phyloP scores from a whole-genome alignment of 2,888 invertebrate genomes.

The Melieria crassipennis region DNA sequence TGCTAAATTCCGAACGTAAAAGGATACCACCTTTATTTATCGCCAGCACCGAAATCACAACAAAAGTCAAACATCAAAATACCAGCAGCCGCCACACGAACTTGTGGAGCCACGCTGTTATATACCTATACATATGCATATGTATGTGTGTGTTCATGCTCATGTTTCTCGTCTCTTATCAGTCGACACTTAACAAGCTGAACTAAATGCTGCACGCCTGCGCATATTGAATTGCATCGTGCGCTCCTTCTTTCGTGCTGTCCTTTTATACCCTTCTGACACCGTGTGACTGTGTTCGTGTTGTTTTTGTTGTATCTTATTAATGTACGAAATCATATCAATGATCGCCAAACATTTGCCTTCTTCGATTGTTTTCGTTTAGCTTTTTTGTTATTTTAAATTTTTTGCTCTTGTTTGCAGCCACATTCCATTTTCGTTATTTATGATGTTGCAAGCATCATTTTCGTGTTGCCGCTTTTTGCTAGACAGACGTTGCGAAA shows the following conservation, averaged over 20 bases:
- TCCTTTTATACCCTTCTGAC: background rate
- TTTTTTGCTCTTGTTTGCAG: too few relatives aligned
- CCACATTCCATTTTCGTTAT: too few relatives aligned
- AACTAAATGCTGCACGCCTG: slow-evolving; percentile 31
- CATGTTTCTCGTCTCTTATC: background rate
- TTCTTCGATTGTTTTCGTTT: too few relatives aligned
- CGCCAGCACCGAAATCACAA: background rate
- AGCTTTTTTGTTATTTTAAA: too few relatives aligned
- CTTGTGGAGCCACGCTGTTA: background rate
- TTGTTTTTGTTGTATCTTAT: background rate
- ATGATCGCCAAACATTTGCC: background rate
- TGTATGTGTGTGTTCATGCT: background rate
- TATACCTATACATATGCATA: background rate
- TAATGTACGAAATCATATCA: slow-evolving; percentile 31
- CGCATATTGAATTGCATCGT: slow-evolving; percentile 27
- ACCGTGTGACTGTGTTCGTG: background rate
- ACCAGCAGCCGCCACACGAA: background rate
- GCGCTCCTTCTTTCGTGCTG: background rate
- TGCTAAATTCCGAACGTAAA: slow-evolving; percentile 1
- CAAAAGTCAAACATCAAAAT: background rate
- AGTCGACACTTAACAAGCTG: slow-evolving; percentile 23
- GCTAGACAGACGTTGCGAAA: too few relatives aligned
- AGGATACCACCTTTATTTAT: background rate
- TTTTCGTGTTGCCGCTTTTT: too few relatives aligned
- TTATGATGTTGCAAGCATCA: too few relatives aligned